Conservation (phyloP, 1,140 invertebrate species). For the Drosophila jambulina region DNA sequence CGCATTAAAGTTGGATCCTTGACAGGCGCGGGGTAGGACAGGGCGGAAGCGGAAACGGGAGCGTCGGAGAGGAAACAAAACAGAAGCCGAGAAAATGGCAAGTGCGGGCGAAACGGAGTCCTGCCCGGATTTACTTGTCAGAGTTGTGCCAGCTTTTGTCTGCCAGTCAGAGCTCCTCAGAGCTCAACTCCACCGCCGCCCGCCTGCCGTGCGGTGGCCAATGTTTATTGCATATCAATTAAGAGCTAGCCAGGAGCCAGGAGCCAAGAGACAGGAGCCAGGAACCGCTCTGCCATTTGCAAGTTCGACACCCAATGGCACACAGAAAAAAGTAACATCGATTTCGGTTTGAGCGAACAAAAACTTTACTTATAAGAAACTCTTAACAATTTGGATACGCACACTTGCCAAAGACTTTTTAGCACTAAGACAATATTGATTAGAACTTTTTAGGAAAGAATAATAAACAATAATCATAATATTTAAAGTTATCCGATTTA, state of each 20-base stretch:
- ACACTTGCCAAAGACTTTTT: background rate
- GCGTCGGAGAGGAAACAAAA: constrained; percentile 55
- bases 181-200: constrained; percentile 31
- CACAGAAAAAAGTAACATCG: constrained; percentile 8
- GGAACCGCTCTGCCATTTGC: constrained; percentile 15
- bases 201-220: constrained; percentile 41
- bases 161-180: constrained; percentile 47
- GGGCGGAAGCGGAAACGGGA: constrained; percentile 12
- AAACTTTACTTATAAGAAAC: background rate
- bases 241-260: constrained; percentile 39
- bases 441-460: background rate
- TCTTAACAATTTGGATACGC: background rate
- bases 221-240: constrained; percentile 82
- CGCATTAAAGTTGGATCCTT: constrained; percentile 74
- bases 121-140: constrained; percentile 53
- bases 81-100: constrained; percentile 62
- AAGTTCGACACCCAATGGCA: constrained; percentile 25
- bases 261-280: background rate
- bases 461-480: too few relatives aligned
- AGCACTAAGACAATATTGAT: background rate
- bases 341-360: background rate
- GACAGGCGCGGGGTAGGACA: constrained; percentile 35
- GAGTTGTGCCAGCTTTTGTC: constrained; percentile 54
- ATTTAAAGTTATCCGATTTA: background rate
- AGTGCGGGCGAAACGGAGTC: constrained; percentile 31